Percentiles rank a stretch among this genome's conserved stretches.
Conservation (phyloP, 2,888 invertebrate species). For the Belgica antarctica region DNA sequence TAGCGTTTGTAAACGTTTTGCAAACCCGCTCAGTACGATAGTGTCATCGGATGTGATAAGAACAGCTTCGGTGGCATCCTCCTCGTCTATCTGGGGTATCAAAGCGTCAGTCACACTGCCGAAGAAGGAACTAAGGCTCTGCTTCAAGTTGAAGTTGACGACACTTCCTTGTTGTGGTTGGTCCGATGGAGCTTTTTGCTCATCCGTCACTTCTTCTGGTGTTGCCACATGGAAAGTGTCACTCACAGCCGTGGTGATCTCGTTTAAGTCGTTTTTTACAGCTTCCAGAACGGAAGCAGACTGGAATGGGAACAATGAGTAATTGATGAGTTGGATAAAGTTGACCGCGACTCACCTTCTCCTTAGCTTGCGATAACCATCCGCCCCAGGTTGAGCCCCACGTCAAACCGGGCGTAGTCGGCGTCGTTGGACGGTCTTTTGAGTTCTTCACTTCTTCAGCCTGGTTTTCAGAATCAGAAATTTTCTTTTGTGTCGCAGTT, state of each 20-base stretch:
- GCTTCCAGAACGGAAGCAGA: conserved; percentile 72
- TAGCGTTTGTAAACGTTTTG: conserved; percentile 67
- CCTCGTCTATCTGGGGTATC: conserved; percentile 67
- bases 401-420: neutral
- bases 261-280: conserved; percentile 73
- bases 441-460: neutral
- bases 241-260: conserved; percentile 68
- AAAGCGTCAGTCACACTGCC: conserved; percentile 69
- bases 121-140: conserved; percentile 65
- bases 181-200: conserved; percentile 58
- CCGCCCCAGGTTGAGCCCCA: conserved; percentile 9
- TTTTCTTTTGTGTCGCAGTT: conserved; percentile 36
- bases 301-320: conserved; percentile 52
- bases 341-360: conserved; percentile 19
- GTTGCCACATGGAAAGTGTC: conserved; percentile 67
- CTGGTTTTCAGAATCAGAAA: neutral
- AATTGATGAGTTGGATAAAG: conserved; percentile 3
- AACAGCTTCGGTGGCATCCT: conserved; percentile 69
- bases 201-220: conserved; percentile 60
- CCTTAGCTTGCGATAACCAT: conserved; percentile 35
- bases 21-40: conserved; percentile 62
- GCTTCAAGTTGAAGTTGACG: conserved; percentile 60
- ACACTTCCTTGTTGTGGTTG: conserved; percentile 59
- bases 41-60: conserved; percentile 67
- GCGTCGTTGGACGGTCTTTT: neutral